Evolutionary conservation across 2,113 vertebrate species (phyloP).

Genomic region (Lycocorax pyrrhopterus): DNA sequence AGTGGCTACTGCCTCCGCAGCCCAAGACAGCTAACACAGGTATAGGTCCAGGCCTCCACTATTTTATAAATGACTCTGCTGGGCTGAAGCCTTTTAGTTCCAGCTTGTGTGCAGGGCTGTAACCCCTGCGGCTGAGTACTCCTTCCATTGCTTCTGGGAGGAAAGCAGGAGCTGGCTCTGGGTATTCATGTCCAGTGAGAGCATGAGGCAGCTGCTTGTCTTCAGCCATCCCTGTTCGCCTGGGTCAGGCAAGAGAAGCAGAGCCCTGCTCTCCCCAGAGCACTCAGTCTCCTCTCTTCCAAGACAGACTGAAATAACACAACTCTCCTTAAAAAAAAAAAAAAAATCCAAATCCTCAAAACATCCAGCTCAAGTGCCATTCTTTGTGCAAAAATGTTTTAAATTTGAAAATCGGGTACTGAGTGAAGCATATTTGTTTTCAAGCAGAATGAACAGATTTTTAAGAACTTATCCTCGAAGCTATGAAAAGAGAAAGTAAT

Average conservation of each 20-base stretch:
- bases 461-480: neutral
- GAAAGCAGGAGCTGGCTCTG: neutral
- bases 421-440: neutral
- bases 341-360: neutral
- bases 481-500: neutral
- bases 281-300: rapidly evolving
- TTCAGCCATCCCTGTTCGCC: neutral
- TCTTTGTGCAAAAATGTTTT: neutral
- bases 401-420: neutral
- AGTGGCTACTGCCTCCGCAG: neutral
- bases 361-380: neutral
- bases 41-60: neutral
- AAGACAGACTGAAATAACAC: neutral
- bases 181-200: neutral
- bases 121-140: neutral
- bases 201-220: neutral
- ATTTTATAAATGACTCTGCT: neutral
- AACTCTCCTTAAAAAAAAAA: neutral
- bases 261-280: neutral
- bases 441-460: neutral
- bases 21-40: neutral
- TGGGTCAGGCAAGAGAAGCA: neutral
- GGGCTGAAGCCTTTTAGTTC: neutral
- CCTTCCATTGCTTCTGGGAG: neutral
- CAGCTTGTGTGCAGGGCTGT: neutral